phyloP scores from a whole-genome alignment of 2,888 invertebrate species.

The Tachina grossa region DNA sequence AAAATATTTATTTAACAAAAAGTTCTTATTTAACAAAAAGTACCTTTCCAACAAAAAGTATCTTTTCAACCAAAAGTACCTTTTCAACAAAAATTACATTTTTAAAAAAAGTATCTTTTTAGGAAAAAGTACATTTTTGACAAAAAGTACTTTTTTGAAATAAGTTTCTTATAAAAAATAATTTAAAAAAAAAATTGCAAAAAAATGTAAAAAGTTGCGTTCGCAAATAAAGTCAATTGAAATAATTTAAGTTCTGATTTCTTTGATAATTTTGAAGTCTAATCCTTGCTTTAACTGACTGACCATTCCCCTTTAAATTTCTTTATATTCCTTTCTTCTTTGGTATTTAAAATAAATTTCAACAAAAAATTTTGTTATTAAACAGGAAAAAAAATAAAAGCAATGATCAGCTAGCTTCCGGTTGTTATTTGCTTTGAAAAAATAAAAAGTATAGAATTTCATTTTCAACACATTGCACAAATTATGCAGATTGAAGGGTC shows the following conservation, averaged over 20 bases:
- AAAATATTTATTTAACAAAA: too few species aligned
- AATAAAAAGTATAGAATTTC: conserved; percentile 62
- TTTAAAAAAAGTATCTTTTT: neutral
- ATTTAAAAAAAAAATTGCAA: neutral
- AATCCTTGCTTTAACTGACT: neutral
- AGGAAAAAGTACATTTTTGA: neutral
- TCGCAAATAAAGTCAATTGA: too few species aligned
- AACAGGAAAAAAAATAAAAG: conserved; percentile 31
- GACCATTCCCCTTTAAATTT: neutral
- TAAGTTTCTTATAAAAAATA: too few species aligned
- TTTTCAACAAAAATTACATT: too few species aligned
- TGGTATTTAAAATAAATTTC: neutral
- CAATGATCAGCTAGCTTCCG: conserved; percentile 55
- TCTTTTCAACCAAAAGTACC: too few species aligned
- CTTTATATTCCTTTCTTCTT: neutral
- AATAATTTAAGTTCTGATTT: too few species aligned
- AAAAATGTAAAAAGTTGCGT: neutral
- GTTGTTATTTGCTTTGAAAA: conserved; percentile 26
- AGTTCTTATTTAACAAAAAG: too few species aligned
- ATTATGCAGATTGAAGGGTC: conserved; percentile 82
- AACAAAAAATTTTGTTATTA: conserved; percentile 1
- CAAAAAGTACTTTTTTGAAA: neutral
- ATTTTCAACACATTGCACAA: conserved; percentile 74
- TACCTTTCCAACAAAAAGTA: too few species aligned
- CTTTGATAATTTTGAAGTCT: too few species aligned